Evolutionary conservation across 2,797 vertebrate genomes (phyloP), one percentile per base, ranked within the genome.

Genomic region (Pangasius larnaudii): DNA sequence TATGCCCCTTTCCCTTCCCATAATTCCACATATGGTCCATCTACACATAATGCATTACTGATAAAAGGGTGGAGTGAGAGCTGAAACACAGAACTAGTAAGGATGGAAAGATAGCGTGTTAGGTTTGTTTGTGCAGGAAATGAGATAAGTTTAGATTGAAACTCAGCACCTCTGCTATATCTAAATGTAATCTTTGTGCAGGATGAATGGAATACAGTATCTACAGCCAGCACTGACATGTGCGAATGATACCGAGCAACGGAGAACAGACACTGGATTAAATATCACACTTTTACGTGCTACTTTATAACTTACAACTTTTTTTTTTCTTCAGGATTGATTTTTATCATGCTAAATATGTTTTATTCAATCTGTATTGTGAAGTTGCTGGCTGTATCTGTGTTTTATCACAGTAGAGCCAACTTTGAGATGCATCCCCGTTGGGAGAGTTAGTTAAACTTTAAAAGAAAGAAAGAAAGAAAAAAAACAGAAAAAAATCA

Each of bases 201-300:
- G 89, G 84, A 91, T 89, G 88, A 90, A 89, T 89, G 87, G 82
- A 90, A 90, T 91, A 91, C 91, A 91, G 91, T 91, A 90, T 91
- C 91, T 90, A 86, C 88, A 86, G 84, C 84, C n/a, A 33, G 88
- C 88, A 88, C 71, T 90, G 91, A 90, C 87, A 53, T 89, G 86
- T 86, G 81, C 65, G 80, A 86, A 88, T 69, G 89, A 88, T 90
- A 88, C 84, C 49, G 87, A 61, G 79, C 14, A 33, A 39, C 33
- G 9, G 33, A n/a, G 36, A 86, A 46, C 13, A 58, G 82, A 59
- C 22, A 4, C 51, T 27, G 33, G 33, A 39, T 61, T 81, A 61
- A 61, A 61, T n/a, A 81, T 61, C 79, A 39, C 78, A 81, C 79
- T 80, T 80, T 16, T 81, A 81, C 13, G 0, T 27, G 36, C 11